phyloP scores from a whole-genome alignment of 2,113 vertebrate genomes.

The Nematolebias whitei region DNA sequence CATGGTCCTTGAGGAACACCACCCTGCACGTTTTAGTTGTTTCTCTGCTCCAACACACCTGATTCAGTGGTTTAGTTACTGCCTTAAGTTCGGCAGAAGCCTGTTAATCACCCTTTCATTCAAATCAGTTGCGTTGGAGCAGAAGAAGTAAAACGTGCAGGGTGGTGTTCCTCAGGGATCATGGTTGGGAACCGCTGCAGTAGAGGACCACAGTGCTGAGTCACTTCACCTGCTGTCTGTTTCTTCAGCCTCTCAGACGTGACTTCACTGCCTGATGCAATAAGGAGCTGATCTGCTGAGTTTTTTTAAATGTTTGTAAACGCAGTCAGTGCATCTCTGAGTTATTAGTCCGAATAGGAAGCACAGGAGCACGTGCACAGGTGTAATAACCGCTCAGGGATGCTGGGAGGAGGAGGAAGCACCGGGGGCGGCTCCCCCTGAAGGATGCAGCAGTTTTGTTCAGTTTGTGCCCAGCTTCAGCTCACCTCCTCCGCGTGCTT shows the following conservation, averaged over 20 bases:
- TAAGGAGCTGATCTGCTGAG: neutral
- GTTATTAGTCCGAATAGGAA: slow-evolving; percentile 8
- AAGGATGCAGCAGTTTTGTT: neutral
- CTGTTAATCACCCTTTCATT: too few species aligned
- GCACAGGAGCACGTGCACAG: slow-evolving; percentile 35
- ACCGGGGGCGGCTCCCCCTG: slow-evolving; percentile 4
- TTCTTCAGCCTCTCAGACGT: slow-evolving; percentile 8
- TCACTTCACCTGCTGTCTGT: slow-evolving; percentile 61
- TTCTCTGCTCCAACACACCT: too few species aligned
- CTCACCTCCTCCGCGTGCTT: slow-evolving; percentile 91
- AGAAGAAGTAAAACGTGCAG: too few species aligned
- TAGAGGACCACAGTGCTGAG: slow-evolving; percentile 61
- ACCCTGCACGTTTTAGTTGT: too few species aligned
- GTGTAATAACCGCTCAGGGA: slow-evolving; percentile 23
- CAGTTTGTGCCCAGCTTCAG: neutral
- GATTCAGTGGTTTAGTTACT: too few species aligned
- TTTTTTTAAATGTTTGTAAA: too few species aligned
- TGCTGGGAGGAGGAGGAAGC: slow-evolving; percentile 6
- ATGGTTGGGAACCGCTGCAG: neutral
- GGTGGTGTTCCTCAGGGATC: too few species aligned
- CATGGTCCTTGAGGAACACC: too few species aligned
- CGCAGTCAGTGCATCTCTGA: neutral
- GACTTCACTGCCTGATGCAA: slow-evolving; percentile 37
- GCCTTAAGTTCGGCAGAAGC: too few species aligned
- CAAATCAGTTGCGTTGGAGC: too few species aligned